Evolutionary conservation across 2,888 invertebrate species (phyloP).

Genomic region (Watsonalla binaria): DNA sequence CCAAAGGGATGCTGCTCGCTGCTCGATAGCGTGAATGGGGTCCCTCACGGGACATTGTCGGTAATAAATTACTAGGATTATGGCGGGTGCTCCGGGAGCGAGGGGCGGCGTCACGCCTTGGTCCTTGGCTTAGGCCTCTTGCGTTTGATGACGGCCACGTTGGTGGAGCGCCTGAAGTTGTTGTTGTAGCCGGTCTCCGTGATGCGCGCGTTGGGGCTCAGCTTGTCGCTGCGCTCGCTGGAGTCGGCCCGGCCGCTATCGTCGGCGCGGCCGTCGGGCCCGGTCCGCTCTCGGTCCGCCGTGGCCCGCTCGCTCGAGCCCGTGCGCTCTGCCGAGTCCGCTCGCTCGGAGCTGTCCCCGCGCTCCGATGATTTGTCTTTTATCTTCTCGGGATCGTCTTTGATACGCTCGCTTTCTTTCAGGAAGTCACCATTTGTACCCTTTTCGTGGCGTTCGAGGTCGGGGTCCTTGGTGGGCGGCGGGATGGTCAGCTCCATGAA

Average conservation of each 20-base stretch:
- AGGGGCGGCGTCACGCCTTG: constrained; percentile 3
- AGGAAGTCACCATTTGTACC: constrained; percentile 38
- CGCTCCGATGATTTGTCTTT: constrained; percentile 10
- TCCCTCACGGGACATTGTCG: constrained; percentile 5
- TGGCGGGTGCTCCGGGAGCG: constrained; percentile 46
- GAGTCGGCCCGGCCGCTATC: constrained; percentile 22
- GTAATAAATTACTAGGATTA: constrained; percentile 63
- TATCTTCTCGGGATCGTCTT: constrained; percentile 46
- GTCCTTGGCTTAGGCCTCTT: not conserved
- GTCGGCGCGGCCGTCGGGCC: constrained; percentile 23
- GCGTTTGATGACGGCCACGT: constrained; percentile 21
- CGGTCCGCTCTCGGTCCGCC: constrained; percentile 30
- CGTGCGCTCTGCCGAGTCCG: constrained; percentile 22
- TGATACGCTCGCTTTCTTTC: constrained; percentile 53
- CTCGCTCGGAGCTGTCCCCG: constrained; percentile 22
- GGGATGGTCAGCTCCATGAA: constrained; percentile 50
- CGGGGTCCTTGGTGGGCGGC: constrained; percentile 54
- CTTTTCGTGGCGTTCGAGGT: constrained; percentile 48
- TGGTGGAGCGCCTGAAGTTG: constrained; percentile 55
- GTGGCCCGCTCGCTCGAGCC: constrained; percentile 19
- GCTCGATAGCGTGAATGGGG: not conserved
- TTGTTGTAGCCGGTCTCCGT: constrained; percentile 53
- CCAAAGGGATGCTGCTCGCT: too few relatives aligned
- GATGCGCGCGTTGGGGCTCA: constrained; percentile 56
- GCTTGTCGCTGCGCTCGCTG: constrained; percentile 31